phyloP scores from a whole-genome alignment of 2,888 invertebrate species.

The Leucania comma region DNA sequence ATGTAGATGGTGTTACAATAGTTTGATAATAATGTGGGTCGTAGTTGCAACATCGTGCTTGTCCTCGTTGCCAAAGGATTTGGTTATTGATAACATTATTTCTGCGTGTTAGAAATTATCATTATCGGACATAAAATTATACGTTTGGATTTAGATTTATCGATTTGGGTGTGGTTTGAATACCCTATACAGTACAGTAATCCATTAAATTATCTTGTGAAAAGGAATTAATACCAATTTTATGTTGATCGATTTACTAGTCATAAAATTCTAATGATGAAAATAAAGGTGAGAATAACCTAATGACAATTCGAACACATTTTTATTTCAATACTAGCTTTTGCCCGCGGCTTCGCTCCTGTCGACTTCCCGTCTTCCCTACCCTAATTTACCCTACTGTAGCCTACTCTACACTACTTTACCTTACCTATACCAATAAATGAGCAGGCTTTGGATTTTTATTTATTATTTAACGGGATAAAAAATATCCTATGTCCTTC shows the following conservation, averaged over 20 bases:
- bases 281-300: not conserved
- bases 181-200: too few relatives aligned
- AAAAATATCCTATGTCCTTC: too few relatives aligned
- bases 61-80: constrained; percentile 32
- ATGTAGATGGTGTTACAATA: constrained; percentile 12
- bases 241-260: not conserved
- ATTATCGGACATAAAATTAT: too few relatives aligned
- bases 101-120: constrained; percentile 17
- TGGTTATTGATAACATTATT: constrained; percentile 33
- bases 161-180: constrained; percentile 13
- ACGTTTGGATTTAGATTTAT: not conserved
- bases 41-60: constrained; percentile 45
- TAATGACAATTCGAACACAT: too few relatives aligned
- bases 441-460: too few relatives aligned
- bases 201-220: constrained; percentile 18
- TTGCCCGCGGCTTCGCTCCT: too few relatives aligned
- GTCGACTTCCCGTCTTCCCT: too few relatives aligned
- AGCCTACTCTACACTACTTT: too few relatives aligned
- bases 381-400: too few relatives aligned
- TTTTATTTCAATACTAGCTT: too few relatives aligned
- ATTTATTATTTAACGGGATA: too few relatives aligned
- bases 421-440: too few relatives aligned
- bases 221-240: constrained; percentile 1
- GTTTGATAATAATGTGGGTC: constrained; percentile 62
- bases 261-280: not conserved